phyloP scores from a whole-genome alignment of 2,797 vertebrate genomes.

The Carcharodon carcharias region DNA sequence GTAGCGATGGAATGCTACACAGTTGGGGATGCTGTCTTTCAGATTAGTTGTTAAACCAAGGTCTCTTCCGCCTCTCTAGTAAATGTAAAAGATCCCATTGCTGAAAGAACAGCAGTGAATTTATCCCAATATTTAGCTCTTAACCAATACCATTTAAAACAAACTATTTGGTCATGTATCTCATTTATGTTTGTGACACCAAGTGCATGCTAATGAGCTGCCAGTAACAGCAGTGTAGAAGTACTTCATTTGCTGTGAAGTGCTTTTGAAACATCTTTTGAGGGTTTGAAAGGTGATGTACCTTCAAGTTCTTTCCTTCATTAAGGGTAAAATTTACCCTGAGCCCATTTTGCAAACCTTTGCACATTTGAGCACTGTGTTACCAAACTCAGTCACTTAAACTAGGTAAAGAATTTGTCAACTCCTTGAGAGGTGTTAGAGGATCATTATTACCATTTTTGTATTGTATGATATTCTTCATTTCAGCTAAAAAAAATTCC shows the following conservation, averaged over 20 bases:
- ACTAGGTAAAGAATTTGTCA: neutral
- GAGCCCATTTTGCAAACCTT: neutral
- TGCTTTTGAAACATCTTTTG: neutral
- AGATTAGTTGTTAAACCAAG: neutral
- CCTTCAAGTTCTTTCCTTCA: neutral
- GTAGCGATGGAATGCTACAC: neutral
- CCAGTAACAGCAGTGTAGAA: neutral
- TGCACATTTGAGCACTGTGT: neutral
- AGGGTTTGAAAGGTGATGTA: neutral
- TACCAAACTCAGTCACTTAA: neutral
- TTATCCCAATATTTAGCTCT: neutral
- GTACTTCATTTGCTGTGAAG: neutral
- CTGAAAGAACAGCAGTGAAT: neutral
- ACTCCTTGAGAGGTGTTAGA: neutral
- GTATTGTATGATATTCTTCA: neutral
- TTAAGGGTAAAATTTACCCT: neutral
- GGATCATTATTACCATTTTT: constrained; percentile 20
- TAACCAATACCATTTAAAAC: neutral
- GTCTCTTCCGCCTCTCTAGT: neutral
- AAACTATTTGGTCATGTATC: neutral
- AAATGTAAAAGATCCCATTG: neutral
- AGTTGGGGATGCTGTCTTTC: neutral
- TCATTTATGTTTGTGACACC: no score
- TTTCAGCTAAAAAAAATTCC: neutral
- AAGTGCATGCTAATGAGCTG: neutral